Conservation (phyloP, 2,888 invertebrate genomes). For the Boloria selene region DNA sequence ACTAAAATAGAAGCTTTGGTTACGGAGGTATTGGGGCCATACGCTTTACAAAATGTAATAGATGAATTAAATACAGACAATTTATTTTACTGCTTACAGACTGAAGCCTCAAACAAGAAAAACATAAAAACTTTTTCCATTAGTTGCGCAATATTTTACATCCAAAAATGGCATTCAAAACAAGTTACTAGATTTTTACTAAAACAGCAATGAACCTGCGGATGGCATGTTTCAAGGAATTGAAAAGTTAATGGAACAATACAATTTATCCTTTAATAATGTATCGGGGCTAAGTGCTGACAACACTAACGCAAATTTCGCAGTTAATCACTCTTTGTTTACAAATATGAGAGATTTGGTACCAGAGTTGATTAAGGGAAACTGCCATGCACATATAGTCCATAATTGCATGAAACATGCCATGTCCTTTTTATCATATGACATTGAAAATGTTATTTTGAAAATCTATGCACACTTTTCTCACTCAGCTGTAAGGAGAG, state of each 20-base stretch:
- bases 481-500: constrained; percentile 1
- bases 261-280: no score
- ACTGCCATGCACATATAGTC: no score
- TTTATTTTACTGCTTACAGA: constrained; percentile 44
- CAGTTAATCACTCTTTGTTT: constrained; percentile 43
- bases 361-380: constrained; percentile 42
- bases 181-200: constrained; percentile 45
- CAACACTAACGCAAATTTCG: constrained; percentile 54
- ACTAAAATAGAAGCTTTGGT: constrained; percentile 49
- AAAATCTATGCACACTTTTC: constrained; percentile 35
- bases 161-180: constrained; percentile 10
- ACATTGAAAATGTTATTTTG: constrained; percentile 39
- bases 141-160: constrained; percentile 46
- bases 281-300: no score
- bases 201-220: constrained; percentile 45
- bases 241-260: constrained; percentile 34
- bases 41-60: constrained; percentile 38
- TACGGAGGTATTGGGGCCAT: constrained; percentile 42
- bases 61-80: constrained; percentile 43
- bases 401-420: no score
- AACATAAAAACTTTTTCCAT: constrained; percentile 46
- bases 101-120: constrained; percentile 47
- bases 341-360: constrained; percentile 42
- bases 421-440: no score
- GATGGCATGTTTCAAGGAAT: constrained; percentile 46